Conservation (phyloP, 2,888 invertebrate genomes). For the Pammene fasciana region DNA sequence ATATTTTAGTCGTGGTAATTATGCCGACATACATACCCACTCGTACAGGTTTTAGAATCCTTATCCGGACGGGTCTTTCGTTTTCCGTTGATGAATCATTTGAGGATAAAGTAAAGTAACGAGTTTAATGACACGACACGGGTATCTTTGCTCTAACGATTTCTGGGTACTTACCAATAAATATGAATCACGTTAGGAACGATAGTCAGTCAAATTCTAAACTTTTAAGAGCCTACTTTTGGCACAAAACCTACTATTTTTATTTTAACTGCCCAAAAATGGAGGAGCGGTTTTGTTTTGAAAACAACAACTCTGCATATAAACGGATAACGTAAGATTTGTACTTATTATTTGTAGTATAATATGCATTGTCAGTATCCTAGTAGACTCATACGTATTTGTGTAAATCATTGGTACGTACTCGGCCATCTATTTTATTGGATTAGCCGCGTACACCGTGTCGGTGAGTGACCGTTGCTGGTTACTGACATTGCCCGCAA, state of each 20-base stretch:
- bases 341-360: too few relatives aligned
- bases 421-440: conserved; percentile 53
- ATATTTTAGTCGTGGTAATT: too few relatives aligned
- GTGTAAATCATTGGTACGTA: conserved; percentile 49
- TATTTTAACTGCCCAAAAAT: neutral
- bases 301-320: too few relatives aligned
- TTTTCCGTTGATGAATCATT: too few relatives aligned
- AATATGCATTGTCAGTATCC: too few relatives aligned
- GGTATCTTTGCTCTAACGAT: neutral
- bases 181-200: neutral
- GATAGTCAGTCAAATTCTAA: neutral
- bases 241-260: neutral
- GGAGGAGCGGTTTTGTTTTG: too few relatives aligned
- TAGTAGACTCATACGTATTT: neutral
- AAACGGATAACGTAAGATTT: too few relatives aligned
- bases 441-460: conserved; percentile 55
- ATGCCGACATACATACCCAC: too few relatives aligned
- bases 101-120: too few relatives aligned
- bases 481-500: conserved; percentile 69
- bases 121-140: too few relatives aligned
- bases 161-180: conserved; percentile 4
- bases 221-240: neutral
- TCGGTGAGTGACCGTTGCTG: conserved; percentile 73
- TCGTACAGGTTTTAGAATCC: too few relatives aligned
- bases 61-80: too few relatives aligned